phyloP scores from a whole-genome alignment of 1,140 invertebrate genomes.

The Riptortus pedestris region DNA sequence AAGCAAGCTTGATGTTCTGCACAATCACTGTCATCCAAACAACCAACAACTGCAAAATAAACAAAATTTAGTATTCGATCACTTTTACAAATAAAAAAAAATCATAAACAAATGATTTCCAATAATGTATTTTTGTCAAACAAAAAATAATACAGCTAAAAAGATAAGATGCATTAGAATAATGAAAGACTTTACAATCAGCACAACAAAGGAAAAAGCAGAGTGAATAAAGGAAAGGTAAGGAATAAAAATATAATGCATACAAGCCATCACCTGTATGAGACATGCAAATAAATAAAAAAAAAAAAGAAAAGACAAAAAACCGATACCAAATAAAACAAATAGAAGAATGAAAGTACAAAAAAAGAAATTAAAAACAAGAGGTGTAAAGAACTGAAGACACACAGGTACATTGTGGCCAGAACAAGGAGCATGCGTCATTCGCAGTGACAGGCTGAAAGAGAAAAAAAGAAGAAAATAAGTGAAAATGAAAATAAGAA shows the following conservation, averaged over 20 bases:
- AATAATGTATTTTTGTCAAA: slow-evolving; percentile 21
- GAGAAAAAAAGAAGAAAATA: slow-evolving; percentile 19
- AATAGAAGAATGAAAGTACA: slow-evolving; percentile 4
- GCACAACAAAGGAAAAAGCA: slow-evolving; percentile 12
- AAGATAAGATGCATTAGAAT: not conserved
- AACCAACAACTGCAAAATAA: slow-evolving; percentile 50
- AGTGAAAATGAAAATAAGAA: not conserved
- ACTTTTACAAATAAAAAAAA: not conserved
- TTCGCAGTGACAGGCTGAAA: slow-evolving; percentile 20
- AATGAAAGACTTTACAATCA: slow-evolving; percentile 13
- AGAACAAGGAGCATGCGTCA: slow-evolving; percentile 22
- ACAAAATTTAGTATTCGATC: not conserved
- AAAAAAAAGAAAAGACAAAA: not conserved
- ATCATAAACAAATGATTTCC: too few species aligned
- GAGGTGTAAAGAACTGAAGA: slow-evolving; percentile 5
- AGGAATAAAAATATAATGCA: slow-evolving; percentile 20
- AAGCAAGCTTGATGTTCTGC: slow-evolving; percentile 62
- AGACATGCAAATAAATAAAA: slow-evolving; percentile 21
- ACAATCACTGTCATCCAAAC: slow-evolving; percentile 57
- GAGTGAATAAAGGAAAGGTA: slow-evolving; percentile 11
- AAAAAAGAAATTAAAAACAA: slow-evolving; percentile 15
- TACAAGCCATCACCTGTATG: not conserved
- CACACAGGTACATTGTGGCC: not conserved
- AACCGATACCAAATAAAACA: not conserved
- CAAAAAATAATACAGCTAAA: not conserved